A percentile compares a stretch with the other conserved stretches of the same genome.
Evolutionary conservation across 2,888 invertebrate species (phyloP).

Genomic region (Pristionchus japonicus): DNA sequence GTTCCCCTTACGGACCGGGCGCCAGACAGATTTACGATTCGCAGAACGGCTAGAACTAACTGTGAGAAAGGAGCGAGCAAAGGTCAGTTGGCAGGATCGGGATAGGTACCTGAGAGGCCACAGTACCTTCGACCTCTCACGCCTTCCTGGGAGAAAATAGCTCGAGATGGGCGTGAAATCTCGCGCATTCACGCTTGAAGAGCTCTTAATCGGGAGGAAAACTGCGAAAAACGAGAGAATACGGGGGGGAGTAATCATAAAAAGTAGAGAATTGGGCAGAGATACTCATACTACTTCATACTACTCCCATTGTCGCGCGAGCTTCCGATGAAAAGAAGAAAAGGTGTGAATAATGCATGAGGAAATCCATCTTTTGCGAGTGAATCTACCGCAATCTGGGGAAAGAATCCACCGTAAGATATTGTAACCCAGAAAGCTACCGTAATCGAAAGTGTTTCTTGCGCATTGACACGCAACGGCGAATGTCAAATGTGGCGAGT

Average conservation of each 20-base stretch:
- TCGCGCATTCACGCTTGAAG: slow-evolving; percentile 34
- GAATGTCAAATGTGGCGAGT: slow-evolving; percentile 39
- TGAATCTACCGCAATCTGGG: background rate
- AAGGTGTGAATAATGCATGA: background rate
- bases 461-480: slow-evolving; percentile 16
- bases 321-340: slow-evolving; percentile 20
- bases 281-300: slow-evolving; percentile 31
- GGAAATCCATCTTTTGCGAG: background rate
- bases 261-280: background rate
- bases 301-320: background rate
- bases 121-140: no score
- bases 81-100: background rate
- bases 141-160: background rate
- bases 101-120: no score
- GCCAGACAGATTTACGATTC: slow-evolving; percentile 19
- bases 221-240: slow-evolving; percentile 6
- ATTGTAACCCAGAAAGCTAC: background rate
- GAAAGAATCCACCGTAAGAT: background rate
- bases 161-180: background rate
- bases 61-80: background rate
- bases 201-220: slow-evolving; percentile 4
- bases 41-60: background rate
- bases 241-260: slow-evolving; percentile 20
- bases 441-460: slow-evolving; percentile 17
- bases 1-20: background rate